A percentile compares a stretch with the other conserved stretches of the same genome.
phyloP scores from a whole-genome alignment of 2,888 invertebrate genomes.

The Aphidoletes aphidimyza region DNA sequence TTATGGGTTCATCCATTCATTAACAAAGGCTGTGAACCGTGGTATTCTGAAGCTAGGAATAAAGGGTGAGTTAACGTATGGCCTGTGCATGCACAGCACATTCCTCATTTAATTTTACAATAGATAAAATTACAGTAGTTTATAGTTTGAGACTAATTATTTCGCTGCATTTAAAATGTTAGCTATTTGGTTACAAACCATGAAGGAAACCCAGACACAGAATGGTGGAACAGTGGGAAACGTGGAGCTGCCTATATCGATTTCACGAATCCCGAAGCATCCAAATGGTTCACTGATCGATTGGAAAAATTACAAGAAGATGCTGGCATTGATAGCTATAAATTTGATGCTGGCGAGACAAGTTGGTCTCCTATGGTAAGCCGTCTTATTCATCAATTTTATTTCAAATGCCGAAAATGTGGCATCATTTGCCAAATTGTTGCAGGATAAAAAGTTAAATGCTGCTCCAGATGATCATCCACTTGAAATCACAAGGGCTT shows the following conservation, averaged over 20 bases:
- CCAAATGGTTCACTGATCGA: slow-evolving; percentile 69
- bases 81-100: no score
- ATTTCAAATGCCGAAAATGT: background rate
- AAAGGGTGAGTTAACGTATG: slow-evolving; percentile 69
- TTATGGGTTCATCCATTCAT: slow-evolving; percentile 91
- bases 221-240: slow-evolving; percentile 68
- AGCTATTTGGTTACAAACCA: slow-evolving; percentile 67
- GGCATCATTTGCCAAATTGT: slow-evolving; percentile 26
- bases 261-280: slow-evolving; percentile 74
- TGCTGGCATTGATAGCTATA: slow-evolving; percentile 78
- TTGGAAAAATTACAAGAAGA: slow-evolving; percentile 69
- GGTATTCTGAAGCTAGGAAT: slow-evolving; percentile 70
- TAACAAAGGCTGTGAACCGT: slow-evolving; percentile 75
- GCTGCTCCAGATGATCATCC: slow-evolving; percentile 68
- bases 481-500: slow-evolving; percentile 67
- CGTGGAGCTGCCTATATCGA: slow-evolving; percentile 72
- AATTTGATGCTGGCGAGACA: slow-evolving; percentile 82
- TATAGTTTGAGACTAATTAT: background rate
- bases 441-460: slow-evolving; percentile 69
- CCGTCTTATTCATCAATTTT: background rate
- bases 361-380: slow-evolving; percentile 70
- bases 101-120: no score
- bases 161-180: background rate
- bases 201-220: slow-evolving; percentile 64
- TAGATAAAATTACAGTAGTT: no score